Evolutionary conservation across 2,797 vertebrate genomes (phyloP).

Genomic region (Spea hammondii): DNA sequence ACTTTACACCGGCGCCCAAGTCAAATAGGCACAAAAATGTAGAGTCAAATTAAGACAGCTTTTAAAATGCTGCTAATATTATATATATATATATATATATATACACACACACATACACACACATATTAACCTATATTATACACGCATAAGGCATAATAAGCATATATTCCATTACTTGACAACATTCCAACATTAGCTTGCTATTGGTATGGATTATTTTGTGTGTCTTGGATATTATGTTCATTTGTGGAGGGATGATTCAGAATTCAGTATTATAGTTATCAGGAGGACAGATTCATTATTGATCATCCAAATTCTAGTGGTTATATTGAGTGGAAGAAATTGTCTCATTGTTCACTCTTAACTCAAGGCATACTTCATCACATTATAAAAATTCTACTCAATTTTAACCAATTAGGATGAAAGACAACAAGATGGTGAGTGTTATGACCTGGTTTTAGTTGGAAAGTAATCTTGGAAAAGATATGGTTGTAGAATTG

Average conservation of each 20-base stretch:
- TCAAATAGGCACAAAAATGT: neutral
- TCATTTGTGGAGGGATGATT: conserved; percentile 4
- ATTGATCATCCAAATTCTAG: neutral
- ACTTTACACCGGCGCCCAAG: too few relatives aligned
- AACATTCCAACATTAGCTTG: conserved; percentile 30
- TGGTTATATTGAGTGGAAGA: neutral
- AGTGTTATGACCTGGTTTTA: too few relatives aligned
- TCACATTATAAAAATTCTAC: too few relatives aligned
- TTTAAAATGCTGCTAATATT: conserved; percentile 6
- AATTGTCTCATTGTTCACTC: neutral
- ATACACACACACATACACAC: too few relatives aligned
- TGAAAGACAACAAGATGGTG: too few relatives aligned
- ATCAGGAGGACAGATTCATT: neutral
- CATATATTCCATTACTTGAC: neutral
- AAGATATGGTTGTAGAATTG: too few relatives aligned
- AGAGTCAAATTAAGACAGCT: neutral
- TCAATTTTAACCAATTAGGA: too few relatives aligned
- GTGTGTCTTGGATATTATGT: conserved; percentile 15
- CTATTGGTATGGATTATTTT: conserved; percentile 13
- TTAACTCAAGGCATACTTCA: neutral
- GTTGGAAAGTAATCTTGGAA: too few relatives aligned
- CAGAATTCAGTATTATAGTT: neutral
- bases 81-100: too few relatives aligned
- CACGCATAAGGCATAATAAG: conserved; percentile 11
- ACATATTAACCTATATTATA: conserved; percentile 19